These are phyloP conservation scores for Polyodon spathula DNA, from an alignment of 2,113 vertebrate species.

Conservation along the genomic window DNA sequence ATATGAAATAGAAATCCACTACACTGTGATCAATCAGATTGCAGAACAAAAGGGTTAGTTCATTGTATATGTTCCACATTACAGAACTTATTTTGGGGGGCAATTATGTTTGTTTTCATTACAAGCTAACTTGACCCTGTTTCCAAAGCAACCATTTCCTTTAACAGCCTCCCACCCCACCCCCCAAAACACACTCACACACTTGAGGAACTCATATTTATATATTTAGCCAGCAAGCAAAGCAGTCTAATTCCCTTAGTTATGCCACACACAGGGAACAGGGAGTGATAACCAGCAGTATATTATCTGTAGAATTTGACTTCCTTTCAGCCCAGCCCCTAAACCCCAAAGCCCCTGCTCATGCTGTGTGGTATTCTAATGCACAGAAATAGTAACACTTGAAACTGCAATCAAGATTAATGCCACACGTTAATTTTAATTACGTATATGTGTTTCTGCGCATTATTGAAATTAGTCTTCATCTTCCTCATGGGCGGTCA, in stretches of 20 bases:
- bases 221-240: neutral
- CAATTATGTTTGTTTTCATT: neutral
- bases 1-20: no score
- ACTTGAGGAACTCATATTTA: neutral
- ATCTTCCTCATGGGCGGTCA: conserved; percentile 36
- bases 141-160: neutral
- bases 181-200: neutral
- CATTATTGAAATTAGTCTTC: conserved; percentile 25
- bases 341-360: neutral
- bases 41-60: neutral
- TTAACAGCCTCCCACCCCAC: neutral
- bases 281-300: neutral
- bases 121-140: conserved; percentile 1
- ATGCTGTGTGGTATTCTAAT: neutral
- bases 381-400: neutral
- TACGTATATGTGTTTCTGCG: conserved; percentile 10
- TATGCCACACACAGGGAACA: neutral
- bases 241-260: neutral
- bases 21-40: no score
- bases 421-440: conserved; percentile 4
- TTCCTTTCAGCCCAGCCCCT: neutral
- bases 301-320: neutral
- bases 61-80: neutral
- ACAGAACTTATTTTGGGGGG: neutral
- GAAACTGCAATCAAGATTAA: neutral